A percentile compares a stretch with the other conserved stretches of the same genome.
Evolutionary conservation across 2,113 vertebrate species (phyloP).

Genomic region (Sebastes fasciatus): DNA sequence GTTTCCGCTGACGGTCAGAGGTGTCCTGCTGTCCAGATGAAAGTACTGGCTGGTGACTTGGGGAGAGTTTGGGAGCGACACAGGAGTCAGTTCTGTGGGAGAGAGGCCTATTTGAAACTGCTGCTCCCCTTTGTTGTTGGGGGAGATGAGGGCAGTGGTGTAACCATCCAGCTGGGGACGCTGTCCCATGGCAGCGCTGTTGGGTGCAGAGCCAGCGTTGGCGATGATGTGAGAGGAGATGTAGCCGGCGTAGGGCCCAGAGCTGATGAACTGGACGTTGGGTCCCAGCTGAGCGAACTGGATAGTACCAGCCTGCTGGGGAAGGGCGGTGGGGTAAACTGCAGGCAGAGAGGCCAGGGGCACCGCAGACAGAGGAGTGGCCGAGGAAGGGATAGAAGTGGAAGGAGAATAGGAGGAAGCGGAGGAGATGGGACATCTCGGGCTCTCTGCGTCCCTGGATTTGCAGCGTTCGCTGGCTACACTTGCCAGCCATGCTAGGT

Average conservation of each 20-base stretch:
- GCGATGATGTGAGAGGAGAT: conserved; percentile 96
- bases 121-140: conserved; percentile 87
- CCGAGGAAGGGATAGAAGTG: conserved; percentile 64
- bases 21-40: conserved; percentile 92
- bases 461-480: conserved; percentile 86
- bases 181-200: conserved; percentile 85
- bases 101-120: conserved; percentile 90
- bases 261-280: conserved; percentile 96
- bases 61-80: conserved; percentile 86
- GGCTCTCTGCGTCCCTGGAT: conserved; percentile 85
- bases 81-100: conserved; percentile 89
- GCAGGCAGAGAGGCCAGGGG: conserved; percentile 90
- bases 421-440: conserved; percentile 84
- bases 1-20: conserved; percentile 85
- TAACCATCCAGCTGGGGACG: conserved; percentile 93
- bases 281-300: conserved; percentile 94
- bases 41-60: conserved; percentile 91
- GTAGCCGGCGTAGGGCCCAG: conserved; percentile 94
- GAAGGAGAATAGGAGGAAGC: conserved; percentile 67
- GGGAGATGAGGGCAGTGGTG: conserved; percentile 91
- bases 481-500: conserved; percentile 92
- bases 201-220: conserved; percentile 80
- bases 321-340: conserved; percentile 88
- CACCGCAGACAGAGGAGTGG: conserved; percentile 84
- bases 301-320: conserved; percentile 90